Evolutionary conservation across 2,797 vertebrate genomes (phyloP).

Genomic region (Spinibarbus caldwelli): DNA sequence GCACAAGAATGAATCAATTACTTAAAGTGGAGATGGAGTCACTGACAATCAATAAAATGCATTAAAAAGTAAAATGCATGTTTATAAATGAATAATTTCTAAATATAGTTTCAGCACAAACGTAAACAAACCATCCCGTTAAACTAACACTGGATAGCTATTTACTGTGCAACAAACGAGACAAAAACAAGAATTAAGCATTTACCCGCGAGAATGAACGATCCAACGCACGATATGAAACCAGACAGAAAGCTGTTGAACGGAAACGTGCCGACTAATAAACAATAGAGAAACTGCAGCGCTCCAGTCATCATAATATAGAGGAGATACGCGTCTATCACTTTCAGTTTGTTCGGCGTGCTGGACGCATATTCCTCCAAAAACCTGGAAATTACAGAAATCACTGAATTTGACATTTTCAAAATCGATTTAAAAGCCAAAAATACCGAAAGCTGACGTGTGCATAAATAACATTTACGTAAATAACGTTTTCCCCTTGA

Average conservation of each 20-base stretch:
- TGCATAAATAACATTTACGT: not conserved
- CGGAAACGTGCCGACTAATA: conserved; percentile 95
- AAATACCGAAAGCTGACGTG: not conserved
- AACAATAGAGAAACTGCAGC: conserved; percentile 95
- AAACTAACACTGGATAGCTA: not conserved
- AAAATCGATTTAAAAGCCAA: not conserved
- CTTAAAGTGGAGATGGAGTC: not conserved
- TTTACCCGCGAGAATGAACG: conserved; percentile 93
- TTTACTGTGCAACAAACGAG: not conserved
- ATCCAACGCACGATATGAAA: conserved; percentile 95
- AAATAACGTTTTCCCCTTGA: not conserved
- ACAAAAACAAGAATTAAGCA: not conserved
- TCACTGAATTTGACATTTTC: conserved; percentile 82
- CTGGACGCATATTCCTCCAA: conserved; percentile 88
- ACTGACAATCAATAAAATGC: not conserved
- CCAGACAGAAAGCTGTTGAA: conserved; percentile 98
- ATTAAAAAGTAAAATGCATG: not conserved
- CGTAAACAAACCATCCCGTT: not conserved
- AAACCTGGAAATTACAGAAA: conserved; percentile 88
- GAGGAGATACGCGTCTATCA: conserved; percentile 92
- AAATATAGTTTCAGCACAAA: not conserved
- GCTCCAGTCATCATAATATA: conserved; percentile 93
- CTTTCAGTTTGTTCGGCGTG: conserved; percentile 88
- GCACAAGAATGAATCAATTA: not conserved
- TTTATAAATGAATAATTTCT: not conserved